Base-by-base conservation (phyloP, 1,140 invertebrate genomes). In the Temnothorax nylanderi region DNA sequence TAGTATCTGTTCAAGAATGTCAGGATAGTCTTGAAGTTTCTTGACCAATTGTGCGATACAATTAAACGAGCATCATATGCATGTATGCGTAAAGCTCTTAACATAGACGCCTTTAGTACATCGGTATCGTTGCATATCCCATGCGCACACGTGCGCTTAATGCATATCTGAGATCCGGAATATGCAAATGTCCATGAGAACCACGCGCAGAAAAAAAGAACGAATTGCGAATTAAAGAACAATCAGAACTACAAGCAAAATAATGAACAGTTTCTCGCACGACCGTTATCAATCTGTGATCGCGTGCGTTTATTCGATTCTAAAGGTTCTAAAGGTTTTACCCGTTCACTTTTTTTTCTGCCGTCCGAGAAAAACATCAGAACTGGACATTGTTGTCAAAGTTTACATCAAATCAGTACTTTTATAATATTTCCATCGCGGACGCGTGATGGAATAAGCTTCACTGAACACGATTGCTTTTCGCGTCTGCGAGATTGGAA, bases 1-100 rank as follows among this genome's bases (percentile, higher is more conserved):
- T 37, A 37, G 47, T n/a, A 4, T 21, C 21, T 16, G 2, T 1
- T 13, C 71, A 26, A 64, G 11, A 16, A 62, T 47, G 11, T 18
- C 32, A 34, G 37, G n/a, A 37, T 16, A 26, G 13, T 60, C 32
- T 51, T 41, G 7, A 16, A n/a, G 32, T 13, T 65, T 54, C 21
- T 37, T 16, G 6, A 10, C 4, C n/a, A 51, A 3, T 78, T 7
- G 26, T 32, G 7, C 0, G 11, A 69, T 6, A 34, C 51, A 13
- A 26, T 7, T 32, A 51, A 69, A 34, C 16, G 32, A 51, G 16
- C 16, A 49, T 41, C 34, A 26, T 11, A 18, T 54, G 54, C 64
- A 56, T 21, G 58, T 81, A 89, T 82, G 76, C 49, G 71, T 71
- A 56, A 69, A 76, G 26, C 37, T 76, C 67, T 89, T 82, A 62